Base-by-base conservation (phyloP, 2,888 invertebrate genomes). In the Rhagophthalmus giganteus region DNA sequence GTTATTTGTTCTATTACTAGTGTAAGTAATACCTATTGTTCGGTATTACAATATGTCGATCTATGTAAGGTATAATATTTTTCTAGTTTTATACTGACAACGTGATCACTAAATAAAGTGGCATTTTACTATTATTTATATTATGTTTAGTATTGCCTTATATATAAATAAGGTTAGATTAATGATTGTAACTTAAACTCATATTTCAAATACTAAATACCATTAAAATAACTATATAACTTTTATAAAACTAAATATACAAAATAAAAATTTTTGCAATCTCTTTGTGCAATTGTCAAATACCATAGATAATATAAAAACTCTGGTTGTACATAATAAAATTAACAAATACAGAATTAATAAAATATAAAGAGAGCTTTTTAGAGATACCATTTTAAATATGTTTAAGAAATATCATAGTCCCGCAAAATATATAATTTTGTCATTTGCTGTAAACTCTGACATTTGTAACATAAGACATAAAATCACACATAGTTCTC, bases 111-210 rank as follows among this genome's bases (percentile, higher is more conserved):
- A n/a, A n/a, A n/a, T n/a, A n/a, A n/a, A n/a, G n/a, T n/a, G n/a
- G n/a, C 10, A 12, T 32, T 31, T 55, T 51, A 55, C 58, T 47
- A 58, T 54, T 56, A 58, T 47, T 49, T 45, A 34, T 46, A 34
- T 26, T 46, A 48, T 58, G 63, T 59, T 62, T 64, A 65, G 60
- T 65, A 65, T 65, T 64, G 65, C 64, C 64, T 58, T 39, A 55
- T 46, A 59, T 41, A 57, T 52, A 58, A 40, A 14, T 30, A 30
- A 30, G 11, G 1, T 2, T 24, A 20, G 10, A 2, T 34, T 9
- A 16, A 16, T 6, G 20, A 7, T 24, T 34, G 5, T n/a, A 16
- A n/a, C n/a, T n/a, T n/a, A n/a, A n/a, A n/a, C n/a, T n/a, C 3
- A 34, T 20, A n/a, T 34, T 34, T 34, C 8, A 15, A 31, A 33